Conservation (phyloP, 2,888 invertebrate species). For the Apotomis capreana region DNA sequence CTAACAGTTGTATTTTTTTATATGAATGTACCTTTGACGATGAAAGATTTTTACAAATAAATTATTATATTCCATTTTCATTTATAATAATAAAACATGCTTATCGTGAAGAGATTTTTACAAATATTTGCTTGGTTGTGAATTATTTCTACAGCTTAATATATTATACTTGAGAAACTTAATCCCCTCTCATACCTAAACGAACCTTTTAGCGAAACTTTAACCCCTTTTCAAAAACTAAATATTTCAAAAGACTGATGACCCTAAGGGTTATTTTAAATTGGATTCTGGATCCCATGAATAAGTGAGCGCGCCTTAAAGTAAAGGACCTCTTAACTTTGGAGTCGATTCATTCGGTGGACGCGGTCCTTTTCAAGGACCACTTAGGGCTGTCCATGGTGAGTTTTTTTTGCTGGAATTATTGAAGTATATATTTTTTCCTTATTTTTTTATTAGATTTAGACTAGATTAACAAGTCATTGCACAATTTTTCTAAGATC, state of each 20-base stretch:
- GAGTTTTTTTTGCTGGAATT: not conserved
- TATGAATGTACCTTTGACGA: too few species aligned
- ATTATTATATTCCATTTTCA: too few species aligned
- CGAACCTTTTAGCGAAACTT: conserved; percentile 1
- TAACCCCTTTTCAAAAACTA: not conserved
- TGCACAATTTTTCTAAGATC: too few species aligned
- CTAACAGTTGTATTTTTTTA: too few species aligned
- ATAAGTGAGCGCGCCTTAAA: conserved; percentile 34
- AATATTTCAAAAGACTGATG: conserved; percentile 17
- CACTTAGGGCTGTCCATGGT: conserved; percentile 15
- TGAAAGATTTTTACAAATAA: too few species aligned
- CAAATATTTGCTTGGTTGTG: too few species aligned
- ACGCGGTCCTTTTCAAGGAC: not conserved
- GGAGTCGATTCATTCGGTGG: conserved; percentile 13
- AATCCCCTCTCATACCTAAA: not conserved
- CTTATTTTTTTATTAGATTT: not conserved
- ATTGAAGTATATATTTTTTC: not conserved
- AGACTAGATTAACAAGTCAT: not conserved
- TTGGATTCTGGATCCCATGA: conserved; percentile 35
- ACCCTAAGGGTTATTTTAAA: conserved; percentile 22
- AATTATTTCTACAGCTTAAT: too few species aligned
- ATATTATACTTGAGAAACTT: too few species aligned
- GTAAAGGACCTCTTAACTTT: conserved; percentile 14
- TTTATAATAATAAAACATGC: too few species aligned
- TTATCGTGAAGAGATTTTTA: too few species aligned